Percentiles rank a stretch among this genome's conserved stretches.
These are phyloP conservation scores for Candidula unifasciata DNA, from an alignment of 2,888 invertebrate genomes.

Conservation along the genomic window DNA sequence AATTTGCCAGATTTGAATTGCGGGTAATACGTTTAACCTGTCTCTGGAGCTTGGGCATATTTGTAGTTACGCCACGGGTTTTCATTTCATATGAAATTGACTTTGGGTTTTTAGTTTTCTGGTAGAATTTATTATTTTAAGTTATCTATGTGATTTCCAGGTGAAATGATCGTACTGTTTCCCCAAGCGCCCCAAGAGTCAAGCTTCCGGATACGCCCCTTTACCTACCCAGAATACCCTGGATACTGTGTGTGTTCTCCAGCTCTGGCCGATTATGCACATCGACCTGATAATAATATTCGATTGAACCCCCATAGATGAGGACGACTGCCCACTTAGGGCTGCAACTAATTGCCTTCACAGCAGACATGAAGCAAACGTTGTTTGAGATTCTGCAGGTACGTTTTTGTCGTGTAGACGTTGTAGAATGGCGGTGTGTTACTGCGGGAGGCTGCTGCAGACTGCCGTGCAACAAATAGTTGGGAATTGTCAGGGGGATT, in stretches of 20 bases:
- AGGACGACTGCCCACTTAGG: background rate
- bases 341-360: background rate
- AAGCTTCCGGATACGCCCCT: constrained; percentile 52
- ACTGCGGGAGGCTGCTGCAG: too few relatives aligned
- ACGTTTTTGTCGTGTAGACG: background rate
- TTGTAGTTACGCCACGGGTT: too few relatives aligned
- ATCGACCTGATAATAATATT: constrained; percentile 45
- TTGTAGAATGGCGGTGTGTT: background rate
- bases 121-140: too few relatives aligned
- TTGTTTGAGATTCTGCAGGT: background rate
- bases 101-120: too few relatives aligned
- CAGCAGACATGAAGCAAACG: background rate
- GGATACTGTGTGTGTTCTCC: constrained; percentile 32
- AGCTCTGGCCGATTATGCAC: constrained; percentile 26
- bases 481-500: too few relatives aligned
- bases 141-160: too few relatives aligned
- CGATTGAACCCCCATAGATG: constrained; percentile 25
- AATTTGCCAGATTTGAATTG: too few relatives aligned
- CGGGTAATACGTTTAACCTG: too few relatives aligned
- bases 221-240: constrained; percentile 45
- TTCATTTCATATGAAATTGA: too few relatives aligned
- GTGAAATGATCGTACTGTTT: too few relatives aligned
- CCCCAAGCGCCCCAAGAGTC: background rate
- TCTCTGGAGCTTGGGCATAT: too few relatives aligned
- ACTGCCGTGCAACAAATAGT: too few relatives aligned